Evolutionary conservation across 2,113 vertebrate genomes (phyloP).

Genomic region (Gracilinanus agilis): DNA sequence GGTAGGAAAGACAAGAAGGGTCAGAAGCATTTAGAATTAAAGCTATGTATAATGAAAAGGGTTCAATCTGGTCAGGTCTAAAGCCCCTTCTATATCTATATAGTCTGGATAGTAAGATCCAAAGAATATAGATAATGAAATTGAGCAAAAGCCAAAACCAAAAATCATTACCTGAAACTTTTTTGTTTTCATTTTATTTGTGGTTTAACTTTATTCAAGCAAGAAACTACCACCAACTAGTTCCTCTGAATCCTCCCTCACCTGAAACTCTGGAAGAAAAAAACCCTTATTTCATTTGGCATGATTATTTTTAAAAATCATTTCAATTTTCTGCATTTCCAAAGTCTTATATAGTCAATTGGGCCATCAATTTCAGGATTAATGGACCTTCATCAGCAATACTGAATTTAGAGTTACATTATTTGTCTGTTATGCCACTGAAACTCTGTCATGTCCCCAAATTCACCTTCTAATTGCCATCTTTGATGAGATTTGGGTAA

Average conservation of each 20-base stretch:
- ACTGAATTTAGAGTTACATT: not conserved
- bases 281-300: not conserved
- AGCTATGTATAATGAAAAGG: not conserved
- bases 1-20: not conserved
- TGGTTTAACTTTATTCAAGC: not conserved
- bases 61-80: not conserved
- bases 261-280: not conserved
- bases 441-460: not conserved
- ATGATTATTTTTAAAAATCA: not conserved
- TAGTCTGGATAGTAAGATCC: not conserved
- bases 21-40: not conserved
- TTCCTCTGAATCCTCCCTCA: not conserved
- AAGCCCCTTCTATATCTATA: not conserved
- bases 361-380: not conserved
- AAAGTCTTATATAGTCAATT: not conserved
- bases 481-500: conserved; percentile 5
- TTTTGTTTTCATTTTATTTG: not conserved
- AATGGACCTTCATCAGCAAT: not conserved
- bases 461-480: not conserved
- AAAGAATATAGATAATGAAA: not conserved
- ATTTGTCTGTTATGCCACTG: not conserved
- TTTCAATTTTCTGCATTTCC: not conserved
- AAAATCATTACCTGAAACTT: not conserved
- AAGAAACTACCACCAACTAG: not conserved
- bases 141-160: not conserved